A percentile compares a stretch with the other conserved stretches of the same genome.
Conservation (phyloP, 2,797 vertebrate species). For the Prunella strophiata region DNA sequence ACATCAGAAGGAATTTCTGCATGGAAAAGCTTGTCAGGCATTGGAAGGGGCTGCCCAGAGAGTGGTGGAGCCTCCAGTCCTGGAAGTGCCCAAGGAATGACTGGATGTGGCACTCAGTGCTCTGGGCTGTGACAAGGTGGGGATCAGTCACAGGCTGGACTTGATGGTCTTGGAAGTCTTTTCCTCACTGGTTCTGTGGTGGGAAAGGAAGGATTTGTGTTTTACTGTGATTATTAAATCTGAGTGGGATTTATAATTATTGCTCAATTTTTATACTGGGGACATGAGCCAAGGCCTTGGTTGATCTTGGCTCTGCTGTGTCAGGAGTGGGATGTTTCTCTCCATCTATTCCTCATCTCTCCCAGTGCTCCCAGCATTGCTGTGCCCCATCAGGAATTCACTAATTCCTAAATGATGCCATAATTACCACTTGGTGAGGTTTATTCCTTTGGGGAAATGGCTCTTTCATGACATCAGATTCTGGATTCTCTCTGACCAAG, state of each 20-base stretch:
- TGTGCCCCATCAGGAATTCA: neutral
- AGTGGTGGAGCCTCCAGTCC: too few relatives aligned
- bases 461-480: neutral
- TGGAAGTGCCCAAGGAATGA: neutral
- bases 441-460: neutral
- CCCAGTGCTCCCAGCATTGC: neutral
- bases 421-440: fast-evolving
- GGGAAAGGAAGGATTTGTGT: neutral
- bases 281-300: neutral
- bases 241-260: neutral
- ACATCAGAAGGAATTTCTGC: neutral
- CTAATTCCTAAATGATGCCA: fast-evolving
- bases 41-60: neutral
- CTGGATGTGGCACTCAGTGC: neutral
- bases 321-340: neutral
- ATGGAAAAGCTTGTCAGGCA: neutral
- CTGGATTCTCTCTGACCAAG: neutral
- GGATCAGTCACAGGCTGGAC: fast-evolving
- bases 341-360: neutral
- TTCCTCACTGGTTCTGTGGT: neutral
- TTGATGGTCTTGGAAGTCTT: fast-evolving
- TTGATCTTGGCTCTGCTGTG: neutral
- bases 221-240: neutral
- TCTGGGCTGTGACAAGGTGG: neutral
- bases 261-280: neutral